Percentiles rank a stretch among this genome's conserved stretches.
Conservation (phyloP, 2,797 vertebrate species). For the Leptodactylus fallax region DNA sequence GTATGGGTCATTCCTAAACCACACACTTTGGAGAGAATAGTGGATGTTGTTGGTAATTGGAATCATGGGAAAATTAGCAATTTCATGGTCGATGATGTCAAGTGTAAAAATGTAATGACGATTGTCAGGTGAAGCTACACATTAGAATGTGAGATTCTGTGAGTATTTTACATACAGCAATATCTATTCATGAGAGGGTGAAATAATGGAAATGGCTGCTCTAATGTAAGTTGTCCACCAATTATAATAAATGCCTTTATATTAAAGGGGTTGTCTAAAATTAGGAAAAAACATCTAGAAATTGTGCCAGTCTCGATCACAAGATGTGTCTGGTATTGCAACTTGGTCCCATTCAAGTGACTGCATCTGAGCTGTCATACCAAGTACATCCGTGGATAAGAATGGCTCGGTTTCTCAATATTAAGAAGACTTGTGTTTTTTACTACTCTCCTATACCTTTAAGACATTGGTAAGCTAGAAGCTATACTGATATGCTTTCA, state of each 20-base stretch:
- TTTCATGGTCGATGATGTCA: background rate
- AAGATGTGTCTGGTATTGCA: background rate
- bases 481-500: background rate
- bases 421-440: background rate
- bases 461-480: background rate
- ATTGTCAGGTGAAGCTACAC: background rate
- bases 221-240: background rate
- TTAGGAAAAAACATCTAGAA: background rate
- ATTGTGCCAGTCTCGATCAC: background rate
- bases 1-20: background rate
- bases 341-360: background rate
- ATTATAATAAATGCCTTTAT: background rate
- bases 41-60: background rate
- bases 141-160: background rate
- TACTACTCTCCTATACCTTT: background rate
- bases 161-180: background rate
- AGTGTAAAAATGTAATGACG: background rate
- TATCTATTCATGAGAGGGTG: background rate
- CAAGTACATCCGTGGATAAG: background rate
- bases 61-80: background rate
- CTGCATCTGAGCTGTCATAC: background rate
- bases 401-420: background rate
- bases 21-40: slow-evolving; percentile 12
- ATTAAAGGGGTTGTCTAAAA: background rate
- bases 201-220: background rate